Conservation (phyloP, 1,140 invertebrate genomes). For the Listronotus oregonensis region DNA sequence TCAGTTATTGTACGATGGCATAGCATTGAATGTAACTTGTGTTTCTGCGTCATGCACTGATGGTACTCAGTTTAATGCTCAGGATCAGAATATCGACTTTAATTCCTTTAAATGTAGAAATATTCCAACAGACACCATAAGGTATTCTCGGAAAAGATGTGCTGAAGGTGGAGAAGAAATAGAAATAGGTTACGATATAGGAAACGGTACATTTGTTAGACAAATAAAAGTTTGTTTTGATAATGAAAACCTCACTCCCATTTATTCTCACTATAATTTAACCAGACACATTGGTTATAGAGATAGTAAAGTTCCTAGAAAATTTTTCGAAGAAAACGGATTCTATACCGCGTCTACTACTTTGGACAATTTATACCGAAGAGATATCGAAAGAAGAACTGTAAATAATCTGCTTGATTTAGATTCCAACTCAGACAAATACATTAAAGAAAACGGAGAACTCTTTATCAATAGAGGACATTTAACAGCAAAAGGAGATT, state of each 20-base stretch:
- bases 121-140: conserved; percentile 26
- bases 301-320: conserved; percentile 51
- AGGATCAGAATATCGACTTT: conserved; percentile 26
- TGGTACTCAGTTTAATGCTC: neutral
- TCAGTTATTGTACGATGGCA: conserved; percentile 15
- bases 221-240: conserved; percentile 49
- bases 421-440: conserved; percentile 39
- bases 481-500: conserved; percentile 70
- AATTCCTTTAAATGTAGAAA: conserved; percentile 31
- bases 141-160: conserved; percentile 31
- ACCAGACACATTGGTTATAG: conserved; percentile 43
- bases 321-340: conserved; percentile 44
- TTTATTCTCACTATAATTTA: conserved; percentile 47
- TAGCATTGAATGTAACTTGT: neutral
- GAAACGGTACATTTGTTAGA: conserved; percentile 38
- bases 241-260: conserved; percentile 31
- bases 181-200: conserved; percentile 51
- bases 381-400: conserved; percentile 43
- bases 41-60: conserved; percentile 10
- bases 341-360: conserved; percentile 46
- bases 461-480: conserved; percentile 66
- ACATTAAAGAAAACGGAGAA: conserved; percentile 60
- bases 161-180: conserved; percentile 53
- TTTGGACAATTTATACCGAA: conserved; percentile 47
- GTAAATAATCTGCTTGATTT: conserved; percentile 51